Percentiles rank a stretch among this genome's conserved stretches.
Evolutionary conservation across 2,888 invertebrate species (phyloP).

Genomic region (Cylloceria caligata): DNA sequence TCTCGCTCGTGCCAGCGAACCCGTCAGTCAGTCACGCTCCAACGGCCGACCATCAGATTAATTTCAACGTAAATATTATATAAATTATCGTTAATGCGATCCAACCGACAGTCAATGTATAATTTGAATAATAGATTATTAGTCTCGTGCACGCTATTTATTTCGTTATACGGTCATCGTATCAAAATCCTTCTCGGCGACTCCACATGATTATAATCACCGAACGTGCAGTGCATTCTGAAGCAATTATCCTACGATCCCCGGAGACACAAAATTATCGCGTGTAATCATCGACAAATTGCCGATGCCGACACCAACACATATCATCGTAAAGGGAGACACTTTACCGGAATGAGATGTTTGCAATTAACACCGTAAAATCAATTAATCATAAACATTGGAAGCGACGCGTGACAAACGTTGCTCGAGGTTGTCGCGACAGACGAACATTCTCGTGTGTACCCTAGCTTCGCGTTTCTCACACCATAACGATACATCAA

Average conservation of each 20-base stretch:
- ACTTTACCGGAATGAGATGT: constrained; percentile 22
- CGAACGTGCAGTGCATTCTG: background rate
- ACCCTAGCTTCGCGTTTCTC: background rate
- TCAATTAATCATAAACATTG: constrained; percentile 61
- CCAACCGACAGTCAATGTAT: background rate
- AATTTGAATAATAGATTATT: constrained; percentile 33
- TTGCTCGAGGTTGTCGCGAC: constrained; percentile 1
- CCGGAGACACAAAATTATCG: background rate
- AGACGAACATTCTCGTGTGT: too few relatives aligned
- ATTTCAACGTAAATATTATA: constrained; percentile 45
- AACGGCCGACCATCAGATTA: constrained; percentile 34
- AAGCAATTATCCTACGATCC: constrained; percentile 3
- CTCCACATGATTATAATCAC: too few relatives aligned
- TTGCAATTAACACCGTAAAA: constrained; percentile 46
- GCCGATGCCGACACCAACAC: background rate
- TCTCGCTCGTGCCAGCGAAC: constrained; percentile 16
- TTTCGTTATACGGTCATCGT: background rate
- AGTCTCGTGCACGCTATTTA: background rate
- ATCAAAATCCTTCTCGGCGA: too few relatives aligned
- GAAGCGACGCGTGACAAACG: constrained; percentile 48
- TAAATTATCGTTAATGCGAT: constrained; percentile 39
- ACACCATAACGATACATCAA: constrained; percentile 36
- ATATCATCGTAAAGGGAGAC: background rate
- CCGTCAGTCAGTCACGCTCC: constrained; percentile 52
- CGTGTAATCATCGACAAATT: constrained; percentile 12